Base-by-base conservation (phyloP, 2,797 vertebrate genomes). In the Hydrophis major region DNA sequence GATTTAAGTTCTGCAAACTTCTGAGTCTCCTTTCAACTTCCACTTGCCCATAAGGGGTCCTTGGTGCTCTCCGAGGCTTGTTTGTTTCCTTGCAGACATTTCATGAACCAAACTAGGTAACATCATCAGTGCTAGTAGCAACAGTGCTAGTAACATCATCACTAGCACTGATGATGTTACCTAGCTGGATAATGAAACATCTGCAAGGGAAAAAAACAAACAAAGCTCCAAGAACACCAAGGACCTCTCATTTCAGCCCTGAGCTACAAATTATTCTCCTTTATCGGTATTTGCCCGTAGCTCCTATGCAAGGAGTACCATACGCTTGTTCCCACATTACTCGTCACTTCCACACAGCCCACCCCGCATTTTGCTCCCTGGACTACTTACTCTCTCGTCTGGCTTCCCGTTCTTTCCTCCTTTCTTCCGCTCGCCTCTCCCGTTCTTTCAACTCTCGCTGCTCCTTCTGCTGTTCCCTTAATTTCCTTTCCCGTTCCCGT, bases 401-500 rank as follows among this genome's bases (percentile, higher is more conserved):
- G n/a, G 96, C 96, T 20, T 98, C 99, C 6, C 99, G 97, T 37
- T 99, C 99, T 96, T 99, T 99, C 90, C 98, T 98, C 0, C 99
- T 98, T 91, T 99, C 99, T 91, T 99, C 99, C 0, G 98, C 98
- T 92, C 99, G 97, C 89, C 99, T 98, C 83, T 99, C 99, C 0
- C 99, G 95, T 56, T 99, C 99, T 86, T 99, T 99, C 16, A 98
- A 97, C n/a, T 99, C 99, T 2, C 99, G 97, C 89, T 99, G 99
- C 22, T 99, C 99, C 94, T 99, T 99, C 94, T 99, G 98, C 94
- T 99, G 99, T 89, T 99, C 99, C 1, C 99, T 97, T 90, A 99
- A 96, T 95, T 99, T 99, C 16, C 99, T 97, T 56, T 99, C 99
- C 0, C 99, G 97, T 92, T 99, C 99, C 0, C 99, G 97, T 95